Evolutionary conservation across 2,888 invertebrate species (phyloP).

Genomic region (Ptycholaimellus sp.): DNA sequence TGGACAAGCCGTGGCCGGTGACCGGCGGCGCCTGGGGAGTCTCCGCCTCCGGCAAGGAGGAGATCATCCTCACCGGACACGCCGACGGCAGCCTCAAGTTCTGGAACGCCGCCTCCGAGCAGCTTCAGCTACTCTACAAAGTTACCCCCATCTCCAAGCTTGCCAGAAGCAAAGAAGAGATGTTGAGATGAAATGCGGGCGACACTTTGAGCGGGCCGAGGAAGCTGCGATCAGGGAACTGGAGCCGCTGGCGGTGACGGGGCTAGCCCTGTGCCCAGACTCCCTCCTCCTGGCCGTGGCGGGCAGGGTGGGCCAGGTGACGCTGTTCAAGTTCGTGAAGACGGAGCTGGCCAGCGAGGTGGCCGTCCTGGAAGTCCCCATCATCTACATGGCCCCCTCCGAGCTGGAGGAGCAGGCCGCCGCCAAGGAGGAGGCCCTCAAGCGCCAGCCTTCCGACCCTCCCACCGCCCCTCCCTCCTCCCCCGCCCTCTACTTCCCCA

Average conservation of each 20-base stretch:
- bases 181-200: background rate
- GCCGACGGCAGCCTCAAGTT: constrained; percentile 85
- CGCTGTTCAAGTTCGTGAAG: constrained; percentile 82
- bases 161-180: constrained; percentile 1
- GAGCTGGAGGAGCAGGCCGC: background rate
- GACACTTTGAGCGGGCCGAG: too few species aligned
- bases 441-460: constrained; percentile 4
- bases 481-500: constrained; percentile 7
- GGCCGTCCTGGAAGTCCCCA: constrained; percentile 61
- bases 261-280: constrained; percentile 51
- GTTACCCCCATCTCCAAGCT: constrained; percentile 39
- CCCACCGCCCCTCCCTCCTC: constrained; percentile 3
- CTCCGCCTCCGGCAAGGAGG: constrained; percentile 82
- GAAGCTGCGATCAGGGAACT: too few species aligned
- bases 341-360: constrained; percentile 48
- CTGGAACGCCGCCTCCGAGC: constrained; percentile 76
- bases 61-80: constrained; percentile 90
- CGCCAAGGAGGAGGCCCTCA: background rate
- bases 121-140: constrained; percentile 79
- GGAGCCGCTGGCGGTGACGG: constrained; percentile 16
- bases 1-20: constrained; percentile 58
- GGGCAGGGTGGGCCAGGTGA: constrained; percentile 70
- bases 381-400: constrained; percentile 31
- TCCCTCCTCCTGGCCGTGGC: constrained; percentile 66
- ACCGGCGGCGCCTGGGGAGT: constrained; percentile 87